Evolutionary conservation across 2,797 vertebrate genomes (phyloP).

Genomic region (Danio aesculapii): DNA sequence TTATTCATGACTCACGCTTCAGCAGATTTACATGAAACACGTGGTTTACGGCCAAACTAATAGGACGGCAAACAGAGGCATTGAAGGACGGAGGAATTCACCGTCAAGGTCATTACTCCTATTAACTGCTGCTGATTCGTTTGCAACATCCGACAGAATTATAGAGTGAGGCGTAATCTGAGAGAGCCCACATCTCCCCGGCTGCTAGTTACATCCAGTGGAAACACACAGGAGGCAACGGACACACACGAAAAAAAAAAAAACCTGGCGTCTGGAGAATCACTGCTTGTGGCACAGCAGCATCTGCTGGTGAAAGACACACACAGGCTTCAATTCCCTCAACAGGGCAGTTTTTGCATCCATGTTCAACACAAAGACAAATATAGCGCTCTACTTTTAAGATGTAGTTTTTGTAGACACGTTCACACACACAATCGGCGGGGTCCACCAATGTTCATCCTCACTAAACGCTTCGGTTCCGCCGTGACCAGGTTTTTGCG

Average conservation of each 20-base stretch:
- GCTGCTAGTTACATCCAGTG: constrained; percentile 37
- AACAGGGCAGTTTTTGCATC: neutral
- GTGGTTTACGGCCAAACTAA: constrained; percentile 41
- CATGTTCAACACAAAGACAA: neutral
- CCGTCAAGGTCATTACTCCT: constrained; percentile 56
- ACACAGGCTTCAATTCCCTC: constrained; percentile 29
- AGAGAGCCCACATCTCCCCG: constrained; percentile 47
- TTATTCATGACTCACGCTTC: constrained; percentile 24
- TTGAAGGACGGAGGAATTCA: constrained; percentile 39
- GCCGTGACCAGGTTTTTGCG: constrained; percentile 39
- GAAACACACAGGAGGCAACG: constrained; percentile 39
- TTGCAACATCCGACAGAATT: constrained; percentile 53
- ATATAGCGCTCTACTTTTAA: constrained; percentile 20
- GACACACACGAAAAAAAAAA: constrained; percentile 13
- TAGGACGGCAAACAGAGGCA: constrained; percentile 26
- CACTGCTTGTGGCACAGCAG: constrained; percentile 57
- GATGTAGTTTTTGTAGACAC: constrained; percentile 26
- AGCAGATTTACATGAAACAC: constrained; percentile 27
- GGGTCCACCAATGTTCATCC: constrained; percentile 38
- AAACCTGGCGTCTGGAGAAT: constrained; percentile 13
- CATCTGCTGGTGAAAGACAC: constrained; percentile 56
- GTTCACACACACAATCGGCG: constrained; percentile 37
- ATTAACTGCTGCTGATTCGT: constrained; percentile 53
- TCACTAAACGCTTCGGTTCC: constrained; percentile 35
- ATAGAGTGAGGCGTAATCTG: constrained; percentile 50